Conservation (phyloP, 2,113 vertebrate genomes). For the Ginglymostoma cirratum region DNA sequence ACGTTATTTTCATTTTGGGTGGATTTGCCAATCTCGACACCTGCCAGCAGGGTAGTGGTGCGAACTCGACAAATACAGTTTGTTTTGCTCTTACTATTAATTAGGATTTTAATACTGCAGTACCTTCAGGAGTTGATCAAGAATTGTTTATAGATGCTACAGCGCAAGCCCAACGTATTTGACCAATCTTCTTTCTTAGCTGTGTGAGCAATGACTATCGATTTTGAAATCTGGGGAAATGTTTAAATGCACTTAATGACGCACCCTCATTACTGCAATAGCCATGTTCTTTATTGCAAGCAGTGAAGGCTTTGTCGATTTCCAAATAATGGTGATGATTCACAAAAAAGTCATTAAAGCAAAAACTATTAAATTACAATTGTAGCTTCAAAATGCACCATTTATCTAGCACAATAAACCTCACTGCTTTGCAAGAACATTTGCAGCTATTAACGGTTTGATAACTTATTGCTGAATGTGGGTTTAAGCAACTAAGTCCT, state of each 20-base stretch:
- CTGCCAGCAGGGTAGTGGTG: neutral
- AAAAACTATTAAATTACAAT: neutral
- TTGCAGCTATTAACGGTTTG: neutral
- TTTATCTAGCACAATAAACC: neutral
- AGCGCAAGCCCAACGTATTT: neutral
- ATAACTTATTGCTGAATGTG: neutral
- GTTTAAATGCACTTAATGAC: neutral
- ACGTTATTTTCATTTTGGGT: neutral
- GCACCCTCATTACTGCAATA: neutral
- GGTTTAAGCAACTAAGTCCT: neutral
- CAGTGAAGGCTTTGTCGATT: neutral
- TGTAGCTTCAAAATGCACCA: neutral
- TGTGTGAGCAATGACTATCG: neutral
- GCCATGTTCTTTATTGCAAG: neutral
- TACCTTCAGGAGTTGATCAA: neutral
- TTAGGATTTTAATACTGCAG: neutral
- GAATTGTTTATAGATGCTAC: neutral
- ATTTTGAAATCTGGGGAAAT: neutral
- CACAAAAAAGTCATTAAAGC: neutral
- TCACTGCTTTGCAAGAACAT: neutral
- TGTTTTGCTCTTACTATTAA: neutral
- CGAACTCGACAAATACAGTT: neutral
- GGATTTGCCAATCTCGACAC: neutral
- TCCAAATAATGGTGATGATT: neutral
- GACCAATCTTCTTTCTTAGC: neutral